Percentiles rank a stretch among this genome's conserved stretches.
Evolutionary conservation across 2,888 invertebrate species (phyloP).

Genomic region (Tridacna gigas): DNA sequence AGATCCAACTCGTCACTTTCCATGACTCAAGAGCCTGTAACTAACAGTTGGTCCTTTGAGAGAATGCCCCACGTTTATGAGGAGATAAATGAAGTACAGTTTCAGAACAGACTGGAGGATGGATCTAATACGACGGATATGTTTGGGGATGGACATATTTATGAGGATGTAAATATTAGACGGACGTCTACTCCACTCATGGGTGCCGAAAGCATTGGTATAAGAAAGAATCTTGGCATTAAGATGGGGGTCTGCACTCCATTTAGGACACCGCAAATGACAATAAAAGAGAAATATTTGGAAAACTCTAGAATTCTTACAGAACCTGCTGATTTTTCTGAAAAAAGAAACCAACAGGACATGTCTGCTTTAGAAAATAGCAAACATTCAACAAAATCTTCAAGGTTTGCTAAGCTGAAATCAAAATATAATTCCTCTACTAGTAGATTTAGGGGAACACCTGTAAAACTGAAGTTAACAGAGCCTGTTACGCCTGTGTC

Average conservation of each 20-base stretch:
- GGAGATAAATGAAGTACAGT: background rate
- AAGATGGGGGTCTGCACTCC: background rate
- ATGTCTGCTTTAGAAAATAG: background rate
- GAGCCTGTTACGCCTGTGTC: constrained; percentile 19
- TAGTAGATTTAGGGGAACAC: constrained; percentile 42
- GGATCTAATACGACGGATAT: background rate
- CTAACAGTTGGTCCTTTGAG: constrained; percentile 16
- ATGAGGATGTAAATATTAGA: constrained; percentile 8
- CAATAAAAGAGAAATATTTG: background rate
- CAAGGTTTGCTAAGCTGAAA: constrained; percentile 9
- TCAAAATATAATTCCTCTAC: constrained; percentile 38
- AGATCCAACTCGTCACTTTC: background rate
- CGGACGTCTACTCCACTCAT: constrained; percentile 18
- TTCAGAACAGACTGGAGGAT: background rate
- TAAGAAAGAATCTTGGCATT: background rate
- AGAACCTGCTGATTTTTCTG: background rate
- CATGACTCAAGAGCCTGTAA: background rate
- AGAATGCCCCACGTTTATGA: constrained; percentile 11
- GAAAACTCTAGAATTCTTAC: background rate
- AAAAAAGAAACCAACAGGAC: background rate
- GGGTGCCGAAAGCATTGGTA: background rate
- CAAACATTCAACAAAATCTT: background rate
- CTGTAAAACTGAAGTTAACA: constrained; percentile 35
- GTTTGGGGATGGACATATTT: constrained; percentile 3
- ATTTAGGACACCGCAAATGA: constrained; percentile 8